phyloP scores from a whole-genome alignment of 2,113 vertebrate genomes.

The Cercocebus atys region DNA sequence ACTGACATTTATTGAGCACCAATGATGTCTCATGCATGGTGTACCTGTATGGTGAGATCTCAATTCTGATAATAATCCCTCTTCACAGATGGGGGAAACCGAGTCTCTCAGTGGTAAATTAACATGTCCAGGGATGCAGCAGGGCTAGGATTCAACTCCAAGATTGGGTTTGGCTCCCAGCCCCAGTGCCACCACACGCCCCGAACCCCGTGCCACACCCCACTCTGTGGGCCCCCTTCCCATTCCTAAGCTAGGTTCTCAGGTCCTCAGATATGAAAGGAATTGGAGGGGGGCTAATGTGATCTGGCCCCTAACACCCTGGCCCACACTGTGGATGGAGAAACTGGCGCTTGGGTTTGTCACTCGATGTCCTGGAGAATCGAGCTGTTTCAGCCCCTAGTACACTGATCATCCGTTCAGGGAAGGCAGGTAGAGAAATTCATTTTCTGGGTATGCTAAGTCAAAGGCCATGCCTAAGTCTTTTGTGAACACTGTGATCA shows the following conservation, averaged over 20 bases:
- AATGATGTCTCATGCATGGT: not conserved
- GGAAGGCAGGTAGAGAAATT: not conserved
- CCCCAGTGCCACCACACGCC: accelerated
- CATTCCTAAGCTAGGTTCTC: not conserved
- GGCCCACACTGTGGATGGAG: not conserved
- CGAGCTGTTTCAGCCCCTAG: not conserved
- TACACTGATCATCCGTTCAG: not conserved
- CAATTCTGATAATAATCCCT: not conserved
- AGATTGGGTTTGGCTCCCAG: not conserved
- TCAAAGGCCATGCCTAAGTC: not conserved
- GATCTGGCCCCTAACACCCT: not conserved
- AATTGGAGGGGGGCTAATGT: not conserved
- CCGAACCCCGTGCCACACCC: accelerated
- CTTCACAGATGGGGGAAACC: not conserved
- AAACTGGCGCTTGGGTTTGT: not conserved
- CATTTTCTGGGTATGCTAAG: not conserved
- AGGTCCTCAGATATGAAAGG: not conserved
- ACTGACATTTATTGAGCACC: not conserved
- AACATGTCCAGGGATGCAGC: not conserved
- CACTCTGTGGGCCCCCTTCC: not conserved
- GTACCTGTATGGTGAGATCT: not conserved
- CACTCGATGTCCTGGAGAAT: not conserved
- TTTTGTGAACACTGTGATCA: not conserved
- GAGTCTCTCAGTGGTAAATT: not conserved
- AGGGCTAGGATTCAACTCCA: not conserved